Evolutionary conservation across 2,797 vertebrate genomes (phyloP).

Genomic region (Paedocypris micromegethes): DNA sequence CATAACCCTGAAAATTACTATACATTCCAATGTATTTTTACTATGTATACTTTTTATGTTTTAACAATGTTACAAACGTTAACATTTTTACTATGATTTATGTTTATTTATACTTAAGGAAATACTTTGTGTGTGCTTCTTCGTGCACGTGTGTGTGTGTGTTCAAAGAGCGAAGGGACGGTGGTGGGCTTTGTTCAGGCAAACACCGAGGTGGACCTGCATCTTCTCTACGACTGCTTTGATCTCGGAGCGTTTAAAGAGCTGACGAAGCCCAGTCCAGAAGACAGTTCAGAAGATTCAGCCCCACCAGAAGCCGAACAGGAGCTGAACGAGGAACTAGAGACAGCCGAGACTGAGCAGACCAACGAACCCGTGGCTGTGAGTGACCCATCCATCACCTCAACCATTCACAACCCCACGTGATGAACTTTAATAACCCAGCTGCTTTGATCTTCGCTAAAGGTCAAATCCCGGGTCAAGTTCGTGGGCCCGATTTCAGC

Average conservation of each 20-base stretch:
- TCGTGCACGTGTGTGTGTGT: neutral
- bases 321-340: neutral
- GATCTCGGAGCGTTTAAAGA: slow-evolving; percentile 73
- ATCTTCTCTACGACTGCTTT: slow-evolving; percentile 69
- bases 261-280: slow-evolving; percentile 64
- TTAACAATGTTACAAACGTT: no score
- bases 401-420: neutral
- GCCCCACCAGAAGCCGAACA: slow-evolving; percentile 7
- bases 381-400: neutral
- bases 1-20: no score
- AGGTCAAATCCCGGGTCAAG: slow-evolving; percentile 9
- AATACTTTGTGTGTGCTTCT: no score
- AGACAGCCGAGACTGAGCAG: slow-evolving; percentile 6
- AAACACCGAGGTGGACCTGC: slow-evolving; percentile 66
- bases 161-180: slow-evolving; percentile 67
- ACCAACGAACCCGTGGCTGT: slow-evolving; percentile 19
- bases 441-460: neutral
- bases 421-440: neutral
- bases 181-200: slow-evolving; percentile 80
- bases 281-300: slow-evolving; percentile 34
- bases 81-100: no score
- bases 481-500: no score
- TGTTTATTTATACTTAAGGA: no score
- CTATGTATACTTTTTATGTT: no score
- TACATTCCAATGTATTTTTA: no score